Evolutionary conservation across 2,888 invertebrate genomes (phyloP).

Genomic region (Smittia sp.): DNA sequence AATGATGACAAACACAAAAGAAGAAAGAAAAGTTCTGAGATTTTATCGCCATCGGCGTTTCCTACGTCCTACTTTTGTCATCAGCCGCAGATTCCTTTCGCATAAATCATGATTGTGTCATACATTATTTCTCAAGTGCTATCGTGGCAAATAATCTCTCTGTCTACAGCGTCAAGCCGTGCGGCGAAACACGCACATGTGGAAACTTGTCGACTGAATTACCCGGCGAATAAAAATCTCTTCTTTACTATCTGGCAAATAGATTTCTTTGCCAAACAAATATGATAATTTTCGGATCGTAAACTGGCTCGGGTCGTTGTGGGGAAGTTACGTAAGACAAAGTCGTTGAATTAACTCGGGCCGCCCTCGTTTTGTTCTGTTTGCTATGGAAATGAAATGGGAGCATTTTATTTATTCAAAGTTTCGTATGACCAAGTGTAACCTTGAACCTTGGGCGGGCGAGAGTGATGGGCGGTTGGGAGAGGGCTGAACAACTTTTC

Average conservation of each 20-base stretch:
- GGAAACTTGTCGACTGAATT: background rate
- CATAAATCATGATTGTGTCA: background rate
- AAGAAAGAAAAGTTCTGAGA: too few species aligned
- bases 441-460: background rate
- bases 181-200: background rate
- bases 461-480: background rate
- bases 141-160: background rate
- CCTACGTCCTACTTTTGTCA: too few species aligned
- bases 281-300: background rate
- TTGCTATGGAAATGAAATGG: background rate
- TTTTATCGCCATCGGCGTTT: too few species aligned
- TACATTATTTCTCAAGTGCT: background rate
- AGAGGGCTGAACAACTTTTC: background rate
- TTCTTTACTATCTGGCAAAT: background rate
- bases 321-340: background rate
- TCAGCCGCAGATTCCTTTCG: background rate
- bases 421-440: background rate
- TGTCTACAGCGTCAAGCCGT: background rate
- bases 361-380: background rate
- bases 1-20: too few species aligned
- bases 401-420: background rate
- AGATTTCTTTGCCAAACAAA: background rate
- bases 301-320: background rate
- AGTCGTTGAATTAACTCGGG: background rate
- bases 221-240: background rate